These are phyloP conservation scores for Carollia perspicillata DNA, from an alignment of 2,113 vertebrate genomes.

Conservation along the genomic window DNA sequence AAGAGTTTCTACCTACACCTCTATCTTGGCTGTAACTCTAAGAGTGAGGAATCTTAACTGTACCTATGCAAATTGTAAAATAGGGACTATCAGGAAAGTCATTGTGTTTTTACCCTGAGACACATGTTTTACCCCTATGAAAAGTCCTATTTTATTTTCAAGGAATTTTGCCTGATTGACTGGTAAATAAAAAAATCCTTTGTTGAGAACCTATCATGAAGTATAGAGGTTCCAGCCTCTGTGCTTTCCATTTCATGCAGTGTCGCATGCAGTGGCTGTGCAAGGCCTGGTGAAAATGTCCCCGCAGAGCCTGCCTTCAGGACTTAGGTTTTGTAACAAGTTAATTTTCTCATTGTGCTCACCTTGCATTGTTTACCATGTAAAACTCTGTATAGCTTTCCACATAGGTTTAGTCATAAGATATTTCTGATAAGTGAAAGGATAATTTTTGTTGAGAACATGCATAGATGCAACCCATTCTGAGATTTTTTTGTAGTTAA, in stretches of 20 bases:
- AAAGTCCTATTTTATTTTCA: background rate
- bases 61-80: background rate
- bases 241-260: background rate
- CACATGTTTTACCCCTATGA: background rate
- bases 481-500: background rate
- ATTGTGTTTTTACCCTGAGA: background rate
- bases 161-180: conserved; percentile 1
- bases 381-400: background rate
- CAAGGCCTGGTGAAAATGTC: background rate
- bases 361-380: background rate
- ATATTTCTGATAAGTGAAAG: background rate
- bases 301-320: background rate
- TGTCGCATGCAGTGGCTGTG: background rate
- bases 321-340: background rate
- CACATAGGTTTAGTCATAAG: background rate
- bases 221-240: background rate
- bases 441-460: background rate
- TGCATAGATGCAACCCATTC: background rate
- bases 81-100: background rate
- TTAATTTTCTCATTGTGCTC: background rate
- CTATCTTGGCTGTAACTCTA: too few species aligned
- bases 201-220: background rate
- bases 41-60: background rate
- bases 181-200: background rate
- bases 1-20: too few species aligned